A percentile compares a stretch with the other conserved stretches of the same genome.
phyloP scores from a whole-genome alignment of 2,888 invertebrate genomes.

The Cinara cedri region DNA sequence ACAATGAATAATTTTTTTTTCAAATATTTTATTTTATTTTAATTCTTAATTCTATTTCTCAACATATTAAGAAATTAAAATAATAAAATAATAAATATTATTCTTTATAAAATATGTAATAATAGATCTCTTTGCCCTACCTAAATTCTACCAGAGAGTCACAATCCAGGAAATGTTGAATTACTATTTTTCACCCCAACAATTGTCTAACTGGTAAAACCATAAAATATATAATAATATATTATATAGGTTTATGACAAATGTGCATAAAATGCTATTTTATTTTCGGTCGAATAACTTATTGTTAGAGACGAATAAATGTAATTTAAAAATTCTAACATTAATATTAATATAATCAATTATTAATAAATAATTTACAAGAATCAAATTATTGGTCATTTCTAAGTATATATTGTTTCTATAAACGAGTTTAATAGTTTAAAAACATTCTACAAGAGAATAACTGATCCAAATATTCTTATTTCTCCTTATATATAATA shows the following conservation, averaged over 20 bases:
- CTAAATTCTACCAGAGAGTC: too few relatives aligned
- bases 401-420: background rate
- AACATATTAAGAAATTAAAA: too few relatives aligned
- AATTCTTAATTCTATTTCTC: too few relatives aligned
- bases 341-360: background rate
- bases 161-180: background rate
- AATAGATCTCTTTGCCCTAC: too few relatives aligned
- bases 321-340: too few relatives aligned
- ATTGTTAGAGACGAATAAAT: too few relatives aligned
- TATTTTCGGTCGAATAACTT: too few relatives aligned
- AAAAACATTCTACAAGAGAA: background rate
- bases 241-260: too few relatives aligned
- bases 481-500: background rate
- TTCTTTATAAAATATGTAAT: too few relatives aligned
- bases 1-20: too few relatives aligned
- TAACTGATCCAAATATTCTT: background rate
- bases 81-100: too few relatives aligned
- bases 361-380: background rate
- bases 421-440: background rate
- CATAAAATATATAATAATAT: background rate
- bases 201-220: background rate
- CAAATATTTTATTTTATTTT: too few relatives aligned
- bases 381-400: background rate
- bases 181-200: background rate
- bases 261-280: background rate